Conservation (phyloP, 2,797 vertebrate species). For the Caiman crocodilus region DNA sequence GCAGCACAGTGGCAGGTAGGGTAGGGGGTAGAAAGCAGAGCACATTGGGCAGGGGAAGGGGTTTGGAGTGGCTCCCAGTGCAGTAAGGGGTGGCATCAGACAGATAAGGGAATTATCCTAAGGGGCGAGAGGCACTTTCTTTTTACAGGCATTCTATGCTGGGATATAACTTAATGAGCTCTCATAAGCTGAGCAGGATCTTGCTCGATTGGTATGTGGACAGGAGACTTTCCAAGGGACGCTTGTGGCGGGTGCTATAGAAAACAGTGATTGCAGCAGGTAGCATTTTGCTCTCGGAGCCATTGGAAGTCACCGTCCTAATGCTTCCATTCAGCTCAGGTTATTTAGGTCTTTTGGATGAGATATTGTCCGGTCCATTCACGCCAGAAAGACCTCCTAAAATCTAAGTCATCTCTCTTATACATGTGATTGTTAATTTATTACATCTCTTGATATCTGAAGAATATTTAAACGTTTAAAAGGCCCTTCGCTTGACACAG, state of each 20-base stretch:
- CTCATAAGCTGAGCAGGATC: background rate
- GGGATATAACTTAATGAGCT: background rate
- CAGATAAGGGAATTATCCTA: background rate
- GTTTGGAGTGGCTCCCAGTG: too few species aligned
- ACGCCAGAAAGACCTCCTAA: background rate
- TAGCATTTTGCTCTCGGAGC: too few species aligned
- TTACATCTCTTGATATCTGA: too few species aligned
- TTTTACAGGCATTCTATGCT: background rate
- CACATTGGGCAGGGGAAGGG: too few species aligned
- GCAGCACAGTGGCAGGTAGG: too few species aligned
- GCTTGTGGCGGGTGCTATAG: background rate
- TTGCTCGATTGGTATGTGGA: too few species aligned
- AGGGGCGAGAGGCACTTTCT: background rate
- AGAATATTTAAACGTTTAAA: background rate
- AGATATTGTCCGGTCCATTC: too few species aligned
- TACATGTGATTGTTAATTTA: too few species aligned
- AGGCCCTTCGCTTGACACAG: background rate
- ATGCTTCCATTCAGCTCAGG: background rate
- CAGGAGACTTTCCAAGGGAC: background rate
- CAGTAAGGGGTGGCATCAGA: background rate
- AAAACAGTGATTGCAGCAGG: background rate
- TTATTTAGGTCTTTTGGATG: background rate
- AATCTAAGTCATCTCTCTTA: background rate
- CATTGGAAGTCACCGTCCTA: background rate
- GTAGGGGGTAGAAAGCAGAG: too few species aligned